phyloP scores from a whole-genome alignment of 2,113 vertebrate species.

The Tachysurus vachellii region DNA sequence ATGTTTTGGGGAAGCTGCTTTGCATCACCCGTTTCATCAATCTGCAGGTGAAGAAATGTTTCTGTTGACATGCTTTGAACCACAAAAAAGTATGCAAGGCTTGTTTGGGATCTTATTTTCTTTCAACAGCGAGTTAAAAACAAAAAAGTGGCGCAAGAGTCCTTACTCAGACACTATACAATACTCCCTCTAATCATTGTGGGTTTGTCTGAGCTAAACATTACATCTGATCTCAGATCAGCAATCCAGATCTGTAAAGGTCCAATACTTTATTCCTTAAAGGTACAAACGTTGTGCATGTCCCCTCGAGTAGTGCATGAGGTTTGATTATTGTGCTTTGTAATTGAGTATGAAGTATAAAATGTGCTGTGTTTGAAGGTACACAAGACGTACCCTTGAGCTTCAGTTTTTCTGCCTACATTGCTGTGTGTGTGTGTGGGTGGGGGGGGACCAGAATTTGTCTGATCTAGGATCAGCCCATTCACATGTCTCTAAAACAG shows the following conservation, averaged over 20 bases:
- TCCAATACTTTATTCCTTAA: background rate
- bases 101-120: constrained; percentile 14
- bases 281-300: background rate
- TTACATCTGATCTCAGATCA: background rate
- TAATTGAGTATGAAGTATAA: background rate
- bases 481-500: background rate
- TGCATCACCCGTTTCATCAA: background rate
- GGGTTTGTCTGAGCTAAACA: background rate
- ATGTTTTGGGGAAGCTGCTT: background rate
- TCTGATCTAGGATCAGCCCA: background rate
- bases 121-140: constrained; percentile 35
- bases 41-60: constrained; percentile 23
- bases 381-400: background rate
- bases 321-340: background rate
- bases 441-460: background rate
- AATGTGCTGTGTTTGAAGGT: background rate
- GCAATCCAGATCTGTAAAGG: background rate
- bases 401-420: background rate
- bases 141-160: background rate
- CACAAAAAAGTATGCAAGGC: background rate
- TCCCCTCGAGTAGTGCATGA: background rate
- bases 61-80: background rate
- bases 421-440: background rate
- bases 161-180: background rate
- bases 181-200: no score